These are phyloP conservation scores for Tyrannus savana DNA, from an alignment of 2,113 vertebrate species.

Conservation along the genomic window DNA sequence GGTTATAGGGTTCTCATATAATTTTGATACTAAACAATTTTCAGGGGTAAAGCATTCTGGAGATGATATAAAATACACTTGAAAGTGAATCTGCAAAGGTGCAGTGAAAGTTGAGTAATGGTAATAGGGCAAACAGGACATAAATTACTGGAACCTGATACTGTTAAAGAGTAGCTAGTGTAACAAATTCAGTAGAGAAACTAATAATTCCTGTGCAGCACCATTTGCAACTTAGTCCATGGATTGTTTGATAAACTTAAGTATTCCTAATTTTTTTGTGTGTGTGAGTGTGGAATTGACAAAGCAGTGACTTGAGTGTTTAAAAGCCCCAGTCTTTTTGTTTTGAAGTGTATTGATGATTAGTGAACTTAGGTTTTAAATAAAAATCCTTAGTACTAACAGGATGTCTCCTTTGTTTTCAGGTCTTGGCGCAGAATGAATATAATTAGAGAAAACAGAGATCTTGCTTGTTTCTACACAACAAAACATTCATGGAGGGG, in stretches of 20 bases:
- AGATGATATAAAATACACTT: not conserved
- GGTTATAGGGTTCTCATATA: too few relatives aligned
- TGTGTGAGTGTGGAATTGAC: not conserved
- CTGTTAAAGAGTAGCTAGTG: not conserved
- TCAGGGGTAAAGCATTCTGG: not conserved
- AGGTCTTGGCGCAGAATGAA: slow-evolving; percentile 96
- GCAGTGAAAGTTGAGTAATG: not conserved
- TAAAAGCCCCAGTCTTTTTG: not conserved
- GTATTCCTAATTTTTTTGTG: not conserved
- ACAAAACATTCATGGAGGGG: slow-evolving; percentile 99
- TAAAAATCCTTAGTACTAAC: slow-evolving; percentile 14
- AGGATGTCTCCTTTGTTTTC: slow-evolving; percentile 60
- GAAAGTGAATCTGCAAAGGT: not conserved
- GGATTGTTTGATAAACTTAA: not conserved
- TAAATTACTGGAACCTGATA: not conserved
- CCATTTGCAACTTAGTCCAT: not conserved
- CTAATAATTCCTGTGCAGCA: not conserved
- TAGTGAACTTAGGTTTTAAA: not conserved
- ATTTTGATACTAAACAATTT: not conserved
- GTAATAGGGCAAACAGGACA: not conserved
- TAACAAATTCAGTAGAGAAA: not conserved
- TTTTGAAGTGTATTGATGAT: not conserved
- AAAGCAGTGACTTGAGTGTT: not conserved
- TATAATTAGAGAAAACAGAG: slow-evolving; percentile 96
- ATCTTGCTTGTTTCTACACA: slow-evolving; percentile 99